These are phyloP conservation scores for Syndactyla subalaris DNA, from an alignment of 2,797 vertebrate species.

Conservation along the genomic window DNA sequence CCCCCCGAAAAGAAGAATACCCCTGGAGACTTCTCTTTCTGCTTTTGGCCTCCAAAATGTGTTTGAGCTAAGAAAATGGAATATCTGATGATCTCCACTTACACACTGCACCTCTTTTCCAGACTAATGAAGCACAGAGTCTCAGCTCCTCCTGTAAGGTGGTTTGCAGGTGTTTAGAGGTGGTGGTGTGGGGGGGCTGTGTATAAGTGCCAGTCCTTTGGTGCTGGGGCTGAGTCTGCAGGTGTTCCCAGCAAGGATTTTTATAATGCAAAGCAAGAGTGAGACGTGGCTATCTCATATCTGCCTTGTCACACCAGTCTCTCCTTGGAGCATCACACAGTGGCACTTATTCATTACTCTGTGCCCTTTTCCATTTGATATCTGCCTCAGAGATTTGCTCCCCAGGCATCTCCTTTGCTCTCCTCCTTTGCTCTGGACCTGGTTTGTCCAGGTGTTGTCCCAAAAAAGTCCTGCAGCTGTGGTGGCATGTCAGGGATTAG, in stretches of 20 bases:
- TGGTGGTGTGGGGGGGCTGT: background rate
- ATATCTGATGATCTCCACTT: background rate
- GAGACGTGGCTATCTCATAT: background rate
- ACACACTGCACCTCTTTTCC: background rate
- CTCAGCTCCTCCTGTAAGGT: background rate
- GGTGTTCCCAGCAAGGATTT: background rate
- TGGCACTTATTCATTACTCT: background rate
- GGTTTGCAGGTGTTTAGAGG: background rate
- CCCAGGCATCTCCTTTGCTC: fast-evolving
- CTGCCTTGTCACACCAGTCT: background rate
- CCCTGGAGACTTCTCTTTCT: background rate
- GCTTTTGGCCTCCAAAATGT: background rate
- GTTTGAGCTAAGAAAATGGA: background rate
- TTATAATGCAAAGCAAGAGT: background rate
- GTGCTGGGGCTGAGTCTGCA: background rate
- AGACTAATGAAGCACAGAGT: background rate
- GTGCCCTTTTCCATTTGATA: background rate
- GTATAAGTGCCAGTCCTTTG: background rate
- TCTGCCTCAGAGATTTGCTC: background rate
- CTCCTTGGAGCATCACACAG: background rate
- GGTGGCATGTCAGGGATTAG: background rate
- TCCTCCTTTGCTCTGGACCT: background rate
- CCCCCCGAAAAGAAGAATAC: background rate
- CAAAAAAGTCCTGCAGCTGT: background rate
- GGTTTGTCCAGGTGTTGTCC: background rate